Evolutionary conservation across 1,140 invertebrate species (phyloP).

Genomic region (Drosophila baimaii): DNA sequence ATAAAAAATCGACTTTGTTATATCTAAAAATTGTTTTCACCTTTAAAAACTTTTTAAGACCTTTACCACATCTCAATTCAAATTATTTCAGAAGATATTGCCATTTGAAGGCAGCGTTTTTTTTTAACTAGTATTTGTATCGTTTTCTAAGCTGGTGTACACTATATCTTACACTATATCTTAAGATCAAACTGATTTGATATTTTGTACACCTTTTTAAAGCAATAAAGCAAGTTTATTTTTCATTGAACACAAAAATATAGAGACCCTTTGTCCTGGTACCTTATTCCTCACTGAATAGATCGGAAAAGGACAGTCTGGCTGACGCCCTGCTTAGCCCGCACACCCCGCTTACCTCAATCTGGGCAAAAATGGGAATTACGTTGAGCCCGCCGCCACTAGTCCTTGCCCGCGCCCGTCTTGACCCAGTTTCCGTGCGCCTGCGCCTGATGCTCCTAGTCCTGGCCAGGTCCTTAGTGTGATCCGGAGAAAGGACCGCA

Average conservation of each 20-base stretch:
- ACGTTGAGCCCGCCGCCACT: constrained; percentile 54
- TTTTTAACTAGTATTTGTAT: too few species aligned
- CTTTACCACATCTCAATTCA: too few species aligned
- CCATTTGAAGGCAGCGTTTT: too few species aligned
- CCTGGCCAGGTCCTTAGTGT: constrained; percentile 21
- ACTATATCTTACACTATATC: too few species aligned
- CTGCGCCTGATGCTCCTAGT: constrained; percentile 43
- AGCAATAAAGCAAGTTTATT: not conserved
- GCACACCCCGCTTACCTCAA: constrained; percentile 56
- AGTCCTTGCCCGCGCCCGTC: constrained; percentile 31
- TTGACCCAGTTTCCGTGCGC: constrained; percentile 48
- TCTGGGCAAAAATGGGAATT: constrained; percentile 68
- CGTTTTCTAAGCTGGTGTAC: too few species aligned
- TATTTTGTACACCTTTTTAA: not conserved
- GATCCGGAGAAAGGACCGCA: constrained; percentile 9
- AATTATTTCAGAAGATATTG: too few species aligned
- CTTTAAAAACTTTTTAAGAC: too few species aligned
- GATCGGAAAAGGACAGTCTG: constrained; percentile 61
- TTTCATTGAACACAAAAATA: constrained; percentile 4
- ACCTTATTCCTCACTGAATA: not conserved
- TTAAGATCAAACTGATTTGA: too few species aligned
- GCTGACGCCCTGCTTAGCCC: constrained; percentile 68
- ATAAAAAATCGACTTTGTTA: too few species aligned
- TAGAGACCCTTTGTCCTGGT: not conserved
- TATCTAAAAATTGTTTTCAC: too few species aligned